These are phyloP conservation scores for Reticulitermes lucifugus DNA, from an alignment of 2,888 invertebrate genomes.

Conservation along the genomic window DNA sequence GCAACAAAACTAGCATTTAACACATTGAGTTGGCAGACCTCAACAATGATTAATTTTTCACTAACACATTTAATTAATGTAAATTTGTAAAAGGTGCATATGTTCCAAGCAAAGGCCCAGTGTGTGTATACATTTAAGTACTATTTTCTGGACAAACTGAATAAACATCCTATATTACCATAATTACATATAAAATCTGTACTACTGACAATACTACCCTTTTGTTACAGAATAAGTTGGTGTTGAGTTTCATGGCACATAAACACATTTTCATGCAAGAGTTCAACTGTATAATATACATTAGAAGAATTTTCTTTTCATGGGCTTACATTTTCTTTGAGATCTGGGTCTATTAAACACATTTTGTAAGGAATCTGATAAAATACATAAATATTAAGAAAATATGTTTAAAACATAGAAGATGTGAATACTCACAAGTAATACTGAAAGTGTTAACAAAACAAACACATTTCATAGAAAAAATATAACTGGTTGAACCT, in stretches of 20 bases:
- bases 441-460: neutral
- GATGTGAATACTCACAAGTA: neutral
- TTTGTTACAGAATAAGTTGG: neutral
- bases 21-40: no score
- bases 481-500: no score
- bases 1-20: no score
- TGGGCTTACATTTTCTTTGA: neutral
- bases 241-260: constrained; percentile 1
- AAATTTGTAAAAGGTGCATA: no score
- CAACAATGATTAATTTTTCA: no score
- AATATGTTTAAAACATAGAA: neutral
- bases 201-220: neutral
- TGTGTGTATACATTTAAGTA: no score
- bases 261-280: neutral
- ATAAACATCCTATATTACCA: neutral
- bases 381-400: neutral
- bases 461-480: neutral
- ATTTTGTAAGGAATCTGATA: neutral
- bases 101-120: no score
- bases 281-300: neutral
- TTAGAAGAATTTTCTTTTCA: neutral
- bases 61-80: no score
- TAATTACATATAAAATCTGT: neutral
- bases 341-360: neutral
- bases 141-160: no score